phyloP scores from a whole-genome alignment of 2,797 vertebrate genomes.

The Chelidonichthys spinosus region DNA sequence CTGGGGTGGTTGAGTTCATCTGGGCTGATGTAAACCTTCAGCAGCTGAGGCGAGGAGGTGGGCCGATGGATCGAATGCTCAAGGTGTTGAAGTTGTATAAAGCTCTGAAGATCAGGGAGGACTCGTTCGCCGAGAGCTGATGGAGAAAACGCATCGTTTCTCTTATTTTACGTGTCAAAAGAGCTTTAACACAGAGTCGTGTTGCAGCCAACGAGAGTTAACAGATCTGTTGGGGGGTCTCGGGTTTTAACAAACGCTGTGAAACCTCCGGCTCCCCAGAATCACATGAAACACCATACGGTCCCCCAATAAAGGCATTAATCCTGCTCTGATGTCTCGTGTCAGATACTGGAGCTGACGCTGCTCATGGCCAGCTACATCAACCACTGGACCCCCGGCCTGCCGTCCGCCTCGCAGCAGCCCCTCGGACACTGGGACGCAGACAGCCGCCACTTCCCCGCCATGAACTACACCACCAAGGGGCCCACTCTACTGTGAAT shows the following conservation, averaged over 20 bases:
- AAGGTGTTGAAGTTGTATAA: slow-evolving; percentile 5
- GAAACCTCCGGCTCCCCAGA: slow-evolving; percentile 28
- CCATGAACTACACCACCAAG: slow-evolving; percentile 87
- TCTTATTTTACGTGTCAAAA: slow-evolving; percentile 23
- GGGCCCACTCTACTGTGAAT: slow-evolving; percentile 90
- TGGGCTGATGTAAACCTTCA: slow-evolving; percentile 1
- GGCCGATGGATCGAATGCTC: not conserved
- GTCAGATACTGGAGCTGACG: slow-evolving; percentile 92
- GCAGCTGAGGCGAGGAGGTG: slow-evolving; percentile 3
- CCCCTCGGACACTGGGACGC: slow-evolving; percentile 81
- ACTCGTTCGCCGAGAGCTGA: slow-evolving; percentile 17
- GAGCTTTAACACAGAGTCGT: slow-evolving; percentile 37
- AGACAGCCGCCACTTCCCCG: slow-evolving; percentile 86
- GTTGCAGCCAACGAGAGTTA: slow-evolving; percentile 52
- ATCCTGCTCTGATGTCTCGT: slow-evolving; percentile 2
- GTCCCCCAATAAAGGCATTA: slow-evolving; percentile 30
- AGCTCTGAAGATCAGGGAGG: slow-evolving; percentile 23
- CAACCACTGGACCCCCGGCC: slow-evolving; percentile 85
- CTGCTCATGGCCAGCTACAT: slow-evolving; percentile 95
- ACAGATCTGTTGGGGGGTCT: slow-evolving; percentile 32
- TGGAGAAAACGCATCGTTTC: slow-evolving; percentile 55
- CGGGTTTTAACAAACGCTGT: slow-evolving; percentile 25
- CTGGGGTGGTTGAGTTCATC: not conserved
- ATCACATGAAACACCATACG: slow-evolving; percentile 55
- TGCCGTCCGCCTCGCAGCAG: slow-evolving; percentile 66